Conservation (phyloP, 2,888 invertebrate genomes). For the Linyphia triangularis region DNA sequence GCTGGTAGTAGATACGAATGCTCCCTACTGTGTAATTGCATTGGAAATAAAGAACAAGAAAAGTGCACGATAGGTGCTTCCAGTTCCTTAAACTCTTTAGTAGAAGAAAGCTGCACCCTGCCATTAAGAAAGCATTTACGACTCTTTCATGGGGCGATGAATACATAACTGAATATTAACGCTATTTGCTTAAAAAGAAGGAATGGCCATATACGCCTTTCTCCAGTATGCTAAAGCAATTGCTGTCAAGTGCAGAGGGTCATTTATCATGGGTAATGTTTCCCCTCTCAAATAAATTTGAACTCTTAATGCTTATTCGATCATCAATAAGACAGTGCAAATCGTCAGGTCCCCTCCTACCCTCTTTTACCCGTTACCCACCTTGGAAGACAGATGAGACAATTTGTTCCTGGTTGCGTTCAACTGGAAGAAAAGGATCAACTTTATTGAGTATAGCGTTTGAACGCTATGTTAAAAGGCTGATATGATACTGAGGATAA, state of each 20-base stretch:
- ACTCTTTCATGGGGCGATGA: conserved; percentile 32
- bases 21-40: conserved; percentile 8
- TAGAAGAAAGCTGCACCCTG: conserved; percentile 13
- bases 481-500: background rate
- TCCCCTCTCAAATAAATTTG: conserved; percentile 64
- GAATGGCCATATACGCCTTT: background rate
- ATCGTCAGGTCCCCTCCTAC: conserved; percentile 25
- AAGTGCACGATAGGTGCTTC: background rate
- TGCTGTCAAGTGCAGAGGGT: conserved; percentile 54
- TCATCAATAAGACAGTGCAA: conserved; percentile 67
- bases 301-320: conserved; percentile 69
- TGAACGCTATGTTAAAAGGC: background rate
- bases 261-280: conserved; percentile 67
- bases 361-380: conserved; percentile 3
- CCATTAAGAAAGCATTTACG: conserved; percentile 45
- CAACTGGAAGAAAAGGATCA: background rate
- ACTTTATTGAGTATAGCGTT: background rate
- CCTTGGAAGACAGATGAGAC: conserved; percentile 55
- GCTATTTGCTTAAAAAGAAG: conserved; percentile 59
- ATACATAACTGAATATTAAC: conserved; percentile 66
- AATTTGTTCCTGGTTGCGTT: conserved; percentile 40
- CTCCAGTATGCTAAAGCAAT: conserved; percentile 52
- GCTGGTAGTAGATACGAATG: background rate
- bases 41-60: background rate
- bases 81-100: conserved; percentile 3